Base-by-base conservation (phyloP, 2,797 vertebrate species). In the Astyanax mexicanus region DNA sequence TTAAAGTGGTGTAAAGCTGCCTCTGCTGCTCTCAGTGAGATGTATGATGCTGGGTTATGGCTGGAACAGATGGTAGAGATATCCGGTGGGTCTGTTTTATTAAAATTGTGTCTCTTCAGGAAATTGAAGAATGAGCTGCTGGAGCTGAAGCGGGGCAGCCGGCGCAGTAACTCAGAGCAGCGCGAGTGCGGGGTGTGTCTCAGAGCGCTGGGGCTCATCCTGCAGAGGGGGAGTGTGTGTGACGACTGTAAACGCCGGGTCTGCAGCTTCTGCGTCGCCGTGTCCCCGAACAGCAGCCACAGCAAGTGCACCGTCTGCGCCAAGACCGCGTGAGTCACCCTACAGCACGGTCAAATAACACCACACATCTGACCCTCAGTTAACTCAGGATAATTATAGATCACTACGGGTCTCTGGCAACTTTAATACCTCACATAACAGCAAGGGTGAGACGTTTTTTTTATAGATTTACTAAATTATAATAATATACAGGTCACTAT, bases 81-180 rank as follows among this genome's bases (percentile, higher is more conserved):
- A n/a, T n/a, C n/a, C n/a, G n/a, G n/a, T n/a, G n/a, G n/a, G n/a
- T n/a, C n/a, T n/a, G n/a, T n/a, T n/a, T n/a, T n/a, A n/a, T n/a
- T n/a, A n/a, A n/a, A n/a, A n/a, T n/a, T n/a, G n/a, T n/a, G n/a
- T n/a, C n/a, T 82, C 73, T 1, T 0, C 77, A 99, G 98, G 88
- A 98, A 94, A 83, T 62, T 98, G 83, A 99, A 99, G 90, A 98
- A 98, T 27, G 97, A 99, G 84, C 93, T 99, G 60, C 79, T 99
- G 83, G 97, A 98, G 85, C 94, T 94, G 80, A 96, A 93, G 83
- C 90, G 91, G 15, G 94, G 91, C 85, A 95, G 96, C 0, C 72
- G 84, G n/a, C 92, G 90, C 0, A 89, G 87, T 38, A 94, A 96
- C 35, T 80, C 82, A 11, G 91, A 84, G 77, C 89, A 93, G 55